A percentile compares a stretch with the other conserved stretches of the same genome.
These are phyloP conservation scores for Ptyas mucosa DNA, from an alignment of 2,113 vertebrate species.

Conservation along the genomic window DNA sequence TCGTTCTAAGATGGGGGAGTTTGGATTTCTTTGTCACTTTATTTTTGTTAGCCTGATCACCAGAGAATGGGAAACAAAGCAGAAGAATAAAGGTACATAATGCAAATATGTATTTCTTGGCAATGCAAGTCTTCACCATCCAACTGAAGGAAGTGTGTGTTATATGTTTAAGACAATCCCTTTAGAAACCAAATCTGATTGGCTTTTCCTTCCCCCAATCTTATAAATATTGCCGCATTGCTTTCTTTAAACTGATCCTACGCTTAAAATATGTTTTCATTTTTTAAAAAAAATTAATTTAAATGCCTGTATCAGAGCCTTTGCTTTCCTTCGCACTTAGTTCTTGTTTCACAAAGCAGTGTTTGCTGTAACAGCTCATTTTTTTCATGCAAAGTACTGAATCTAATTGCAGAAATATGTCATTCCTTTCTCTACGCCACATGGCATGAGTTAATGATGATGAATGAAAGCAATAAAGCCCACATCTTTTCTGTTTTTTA, in stretches of 20 bases:
- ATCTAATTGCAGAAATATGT: constrained; percentile 68
- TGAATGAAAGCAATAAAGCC: constrained; percentile 73
- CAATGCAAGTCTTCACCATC: neutral
- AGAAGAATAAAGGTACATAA: neutral
- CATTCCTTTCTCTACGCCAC: constrained; percentile 52
- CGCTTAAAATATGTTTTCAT: constrained; percentile 56
- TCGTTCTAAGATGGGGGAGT: neutral
- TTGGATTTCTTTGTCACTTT: neutral
- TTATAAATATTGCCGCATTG: constrained; percentile 39
- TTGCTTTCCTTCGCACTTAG: constrained; percentile 44
- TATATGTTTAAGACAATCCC: neutral
- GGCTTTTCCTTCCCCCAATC: neutral
- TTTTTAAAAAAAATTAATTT: constrained; percentile 43
- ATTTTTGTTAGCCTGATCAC: neutral
- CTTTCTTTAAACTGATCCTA: constrained; percentile 43
- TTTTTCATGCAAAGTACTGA: constrained; percentile 66
- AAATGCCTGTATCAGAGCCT: constrained; percentile 52
- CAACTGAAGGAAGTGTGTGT: neutral
- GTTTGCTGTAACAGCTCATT: constrained; percentile 63
- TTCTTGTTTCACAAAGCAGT: constrained; percentile 42
- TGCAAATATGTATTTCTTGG: neutral
- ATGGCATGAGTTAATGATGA: constrained; percentile 70
- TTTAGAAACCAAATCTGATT: neutral
- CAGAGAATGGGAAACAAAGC: neutral
- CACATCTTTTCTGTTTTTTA: constrained; percentile 63